These are phyloP conservation scores for Drepana arcuata DNA, from an alignment of 1,140 invertebrate species.

Conservation along the genomic window DNA sequence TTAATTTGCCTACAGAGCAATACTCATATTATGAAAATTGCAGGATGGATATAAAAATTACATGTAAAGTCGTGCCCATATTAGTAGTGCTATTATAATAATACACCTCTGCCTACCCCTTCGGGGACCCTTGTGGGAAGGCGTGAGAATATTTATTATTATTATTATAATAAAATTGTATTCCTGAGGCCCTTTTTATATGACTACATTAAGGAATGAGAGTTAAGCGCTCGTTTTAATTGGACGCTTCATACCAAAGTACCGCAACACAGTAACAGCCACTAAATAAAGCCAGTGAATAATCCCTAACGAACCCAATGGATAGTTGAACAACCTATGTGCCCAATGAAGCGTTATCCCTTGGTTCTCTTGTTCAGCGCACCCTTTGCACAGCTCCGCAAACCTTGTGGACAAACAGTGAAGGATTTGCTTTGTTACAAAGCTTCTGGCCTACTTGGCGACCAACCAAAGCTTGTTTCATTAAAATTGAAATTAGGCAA, in stretches of 20 bases:
- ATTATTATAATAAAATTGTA: no score
- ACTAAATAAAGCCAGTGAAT: conserved; percentile 9
- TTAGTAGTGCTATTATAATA: no score
- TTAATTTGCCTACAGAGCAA: no score
- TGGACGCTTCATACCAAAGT: not conserved
- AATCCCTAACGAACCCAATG: conserved; percentile 9
- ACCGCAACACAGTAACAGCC: not conserved
- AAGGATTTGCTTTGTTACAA: not conserved
- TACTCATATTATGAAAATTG: no score
- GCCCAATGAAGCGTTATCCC: conserved; percentile 10
- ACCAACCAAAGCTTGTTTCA: conserved; percentile 2
- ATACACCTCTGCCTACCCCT: no score
- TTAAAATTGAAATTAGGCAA: no score
- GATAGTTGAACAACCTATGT: conserved; percentile 3
- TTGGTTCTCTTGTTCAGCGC: no score
- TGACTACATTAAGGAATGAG: not conserved
- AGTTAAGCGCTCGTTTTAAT: not conserved
- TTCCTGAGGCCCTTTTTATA: not conserved
- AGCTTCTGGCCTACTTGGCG: not conserved
- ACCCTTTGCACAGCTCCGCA: no score
- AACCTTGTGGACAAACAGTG: not conserved
- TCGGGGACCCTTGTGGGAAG: no score
- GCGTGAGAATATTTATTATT: no score
- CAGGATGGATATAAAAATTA: not conserved
- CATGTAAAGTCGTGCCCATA: not conserved